Evolutionary conservation across 2,888 invertebrate genomes (phyloP).

Genomic region (Lochmaea crataegi): DNA sequence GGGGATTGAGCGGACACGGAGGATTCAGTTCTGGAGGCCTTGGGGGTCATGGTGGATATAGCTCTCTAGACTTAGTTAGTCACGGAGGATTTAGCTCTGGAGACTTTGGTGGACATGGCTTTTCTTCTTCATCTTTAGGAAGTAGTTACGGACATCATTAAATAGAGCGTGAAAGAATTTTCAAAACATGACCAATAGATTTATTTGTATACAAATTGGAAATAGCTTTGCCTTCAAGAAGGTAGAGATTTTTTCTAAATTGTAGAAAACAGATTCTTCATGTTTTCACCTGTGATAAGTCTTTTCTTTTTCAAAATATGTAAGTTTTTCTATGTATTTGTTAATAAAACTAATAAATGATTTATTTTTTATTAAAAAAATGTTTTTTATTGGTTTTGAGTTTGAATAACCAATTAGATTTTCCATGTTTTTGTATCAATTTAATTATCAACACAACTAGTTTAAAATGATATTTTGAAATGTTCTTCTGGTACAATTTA

Average conservation of each 20-base stretch:
- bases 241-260: slow-evolving; percentile 27
- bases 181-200: too few species aligned
- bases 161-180: background rate
- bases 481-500: too few species aligned
- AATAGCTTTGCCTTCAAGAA: slow-evolving; percentile 38
- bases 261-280: slow-evolving; percentile 26
- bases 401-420: background rate
- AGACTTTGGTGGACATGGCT: slow-evolving; percentile 40
- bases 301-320: slow-evolving; percentile 4
- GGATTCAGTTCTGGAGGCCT: slow-evolving; percentile 41
- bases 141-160: slow-evolving; percentile 50
- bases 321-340: slow-evolving; percentile 6
- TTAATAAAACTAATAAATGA: slow-evolving; percentile 20
- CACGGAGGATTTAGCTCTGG: slow-evolving; percentile 24
- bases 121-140: slow-evolving; percentile 34
- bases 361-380: slow-evolving; percentile 11
- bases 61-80: slow-evolving; percentile 41
- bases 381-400: background rate
- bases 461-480: too few species aligned
- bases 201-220: slow-evolving; percentile 20
- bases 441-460: too few species aligned
- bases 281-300: slow-evolving; percentile 26
- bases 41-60: slow-evolving; percentile 44
- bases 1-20: slow-evolving; percentile 40
- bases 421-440: background rate